Conservation (phyloP, 2,113 vertebrate genomes). For the Onychorhynchus coronatus region DNA sequence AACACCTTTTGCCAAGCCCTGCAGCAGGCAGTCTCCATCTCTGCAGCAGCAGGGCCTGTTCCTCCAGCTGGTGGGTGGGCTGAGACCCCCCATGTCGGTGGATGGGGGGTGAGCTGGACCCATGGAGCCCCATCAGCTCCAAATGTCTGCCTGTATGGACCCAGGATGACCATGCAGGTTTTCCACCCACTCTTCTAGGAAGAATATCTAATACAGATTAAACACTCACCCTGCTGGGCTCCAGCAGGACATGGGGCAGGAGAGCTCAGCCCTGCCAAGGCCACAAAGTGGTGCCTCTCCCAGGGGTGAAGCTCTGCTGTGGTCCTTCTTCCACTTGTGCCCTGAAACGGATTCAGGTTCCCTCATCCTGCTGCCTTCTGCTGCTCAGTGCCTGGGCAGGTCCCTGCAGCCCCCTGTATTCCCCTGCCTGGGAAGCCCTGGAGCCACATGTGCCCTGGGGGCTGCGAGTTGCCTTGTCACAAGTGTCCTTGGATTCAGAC, state of each 20-base stretch:
- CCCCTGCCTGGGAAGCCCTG: background rate
- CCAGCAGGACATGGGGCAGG: background rate
- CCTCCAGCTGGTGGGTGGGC: background rate
- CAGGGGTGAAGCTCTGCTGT: background rate
- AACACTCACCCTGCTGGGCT: background rate
- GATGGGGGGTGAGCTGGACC: background rate
- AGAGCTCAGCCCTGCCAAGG: rapidly evolving
- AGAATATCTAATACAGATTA: background rate
- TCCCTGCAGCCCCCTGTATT: background rate
- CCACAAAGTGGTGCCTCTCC: background rate
- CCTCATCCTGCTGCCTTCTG: background rate
- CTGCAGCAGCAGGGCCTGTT: background rate
- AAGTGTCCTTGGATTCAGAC: constrained; percentile 62
- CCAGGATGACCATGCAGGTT: background rate
- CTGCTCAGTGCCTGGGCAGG: background rate
- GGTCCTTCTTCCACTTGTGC: background rate
- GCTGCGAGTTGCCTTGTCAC: background rate
- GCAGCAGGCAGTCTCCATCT: background rate
- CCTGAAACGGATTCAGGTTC: background rate
- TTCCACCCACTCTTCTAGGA: background rate
- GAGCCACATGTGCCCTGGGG: background rate
- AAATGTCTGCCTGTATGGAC: rapidly evolving
- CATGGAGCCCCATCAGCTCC: background rate
- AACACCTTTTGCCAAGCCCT: background rate
- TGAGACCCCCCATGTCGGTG: background rate